Percentiles rank a stretch among this genome's conserved stretches.
Evolutionary conservation across 2,113 vertebrate species (phyloP).

Genomic region (Xiphorhynchus elegans): DNA sequence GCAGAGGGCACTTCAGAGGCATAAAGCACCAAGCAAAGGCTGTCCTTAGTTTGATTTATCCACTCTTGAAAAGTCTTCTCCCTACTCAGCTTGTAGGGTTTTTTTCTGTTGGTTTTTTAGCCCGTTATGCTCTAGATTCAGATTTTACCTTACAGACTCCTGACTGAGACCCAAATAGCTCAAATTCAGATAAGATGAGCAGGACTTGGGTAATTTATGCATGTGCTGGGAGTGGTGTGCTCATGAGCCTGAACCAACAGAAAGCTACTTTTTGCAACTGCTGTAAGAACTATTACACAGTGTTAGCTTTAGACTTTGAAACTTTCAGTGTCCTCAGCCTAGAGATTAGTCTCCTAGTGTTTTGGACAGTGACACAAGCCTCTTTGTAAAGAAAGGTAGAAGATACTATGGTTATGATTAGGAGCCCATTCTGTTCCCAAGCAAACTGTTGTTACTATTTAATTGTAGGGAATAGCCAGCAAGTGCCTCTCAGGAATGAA

Average conservation of each 20-base stretch:
- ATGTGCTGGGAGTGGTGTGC: neutral
- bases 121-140: neutral
- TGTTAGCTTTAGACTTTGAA: neutral
- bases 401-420: neutral
- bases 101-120: neutral
- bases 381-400: neutral
- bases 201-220: neutral
- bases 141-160: neutral
- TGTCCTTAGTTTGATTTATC: neutral
- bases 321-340: neutral
- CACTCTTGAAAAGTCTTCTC: neutral
- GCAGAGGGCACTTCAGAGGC: neutral
- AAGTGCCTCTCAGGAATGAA: conserved; percentile 76
- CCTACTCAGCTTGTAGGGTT: neutral
- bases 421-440: neutral
- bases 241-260: neutral
- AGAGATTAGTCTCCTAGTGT: neutral
- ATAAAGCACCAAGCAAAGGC: neutral
- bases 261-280: neutral
- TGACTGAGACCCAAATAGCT: neutral
- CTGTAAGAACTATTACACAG: neutral
- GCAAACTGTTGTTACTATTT: conserved; percentile 18
- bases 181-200: neutral
- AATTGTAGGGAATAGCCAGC: conserved; percentile 74
- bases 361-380: neutral